Percentiles rank a stretch among this genome's conserved stretches.
These are phyloP conservation scores for Clarias pachynema DNA, from an alignment of 2,797 vertebrate genomes.

Conservation along the genomic window DNA sequence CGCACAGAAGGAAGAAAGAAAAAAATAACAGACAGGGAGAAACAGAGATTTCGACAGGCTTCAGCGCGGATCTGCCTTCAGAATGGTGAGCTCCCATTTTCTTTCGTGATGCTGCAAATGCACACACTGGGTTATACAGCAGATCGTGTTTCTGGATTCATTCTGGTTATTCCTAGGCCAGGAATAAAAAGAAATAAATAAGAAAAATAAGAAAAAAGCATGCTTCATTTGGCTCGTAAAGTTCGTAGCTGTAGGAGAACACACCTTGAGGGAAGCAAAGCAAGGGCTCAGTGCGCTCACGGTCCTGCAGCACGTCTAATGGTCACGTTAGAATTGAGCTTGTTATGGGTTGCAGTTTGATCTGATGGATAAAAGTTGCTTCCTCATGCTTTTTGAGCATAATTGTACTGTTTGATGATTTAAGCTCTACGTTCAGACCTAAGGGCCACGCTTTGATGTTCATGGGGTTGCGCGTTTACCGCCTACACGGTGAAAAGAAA, in stretches of 20 bases:
- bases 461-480: slow-evolving; percentile 42
- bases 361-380: slow-evolving; percentile 15
- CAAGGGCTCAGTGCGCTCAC: not conserved
- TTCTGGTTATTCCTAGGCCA: not conserved
- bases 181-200: no score
- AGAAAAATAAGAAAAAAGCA: no score
- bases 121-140: slow-evolving; percentile 28
- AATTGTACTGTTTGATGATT: not conserved
- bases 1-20: not conserved
- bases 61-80: slow-evolving; percentile 71
- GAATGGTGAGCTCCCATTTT: slow-evolving; percentile 75
- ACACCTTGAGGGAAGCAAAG: not conserved
- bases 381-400: not conserved
- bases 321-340: not conserved
- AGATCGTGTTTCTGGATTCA: not conserved
- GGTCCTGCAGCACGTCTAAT: not conserved
- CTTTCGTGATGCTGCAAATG: slow-evolving; percentile 54
- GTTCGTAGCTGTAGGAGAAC: not conserved
- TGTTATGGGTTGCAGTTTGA: not conserved
- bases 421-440: not conserved
- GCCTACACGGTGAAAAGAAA: slow-evolving; percentile 26
- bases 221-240: not conserved
- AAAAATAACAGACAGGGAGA: no score
- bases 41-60: not conserved
- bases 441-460: slow-evolving; percentile 33